These are phyloP conservation scores for Acanthacorydalis orientalis DNA, from an alignment of 2,888 invertebrate species.

Conservation along the genomic window DNA sequence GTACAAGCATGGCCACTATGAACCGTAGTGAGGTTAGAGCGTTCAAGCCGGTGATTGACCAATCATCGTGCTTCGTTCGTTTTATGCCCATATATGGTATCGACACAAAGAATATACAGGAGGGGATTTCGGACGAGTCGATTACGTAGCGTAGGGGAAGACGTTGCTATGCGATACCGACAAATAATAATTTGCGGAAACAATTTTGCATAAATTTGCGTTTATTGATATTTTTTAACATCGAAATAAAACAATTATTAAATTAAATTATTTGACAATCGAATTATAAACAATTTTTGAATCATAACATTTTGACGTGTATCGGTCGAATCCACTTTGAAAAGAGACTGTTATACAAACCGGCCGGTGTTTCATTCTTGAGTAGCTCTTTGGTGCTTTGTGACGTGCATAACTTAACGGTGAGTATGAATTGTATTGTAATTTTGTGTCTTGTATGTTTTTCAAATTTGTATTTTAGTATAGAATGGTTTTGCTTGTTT, in stretches of 20 bases:
- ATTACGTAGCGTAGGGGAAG: neutral
- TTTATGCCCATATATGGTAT: slow-evolving; percentile 74
- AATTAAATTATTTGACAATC: slow-evolving; percentile 9
- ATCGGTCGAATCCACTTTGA: slow-evolving; percentile 14
- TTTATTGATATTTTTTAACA: slow-evolving; percentile 3
- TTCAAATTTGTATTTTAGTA: no score
- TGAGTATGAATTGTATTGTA: slow-evolving; percentile 14
- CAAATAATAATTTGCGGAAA: slow-evolving; percentile 2
- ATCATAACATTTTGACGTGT: slow-evolving; percentile 10
- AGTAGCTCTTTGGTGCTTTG: slow-evolving; percentile 22
- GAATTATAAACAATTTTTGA: slow-evolving; percentile 2
- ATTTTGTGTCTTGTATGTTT: no score
- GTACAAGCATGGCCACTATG: slow-evolving; percentile 1
- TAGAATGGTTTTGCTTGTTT: no score
- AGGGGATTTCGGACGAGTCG: slow-evolving; percentile 19
- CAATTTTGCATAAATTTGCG: slow-evolving; percentile 5
- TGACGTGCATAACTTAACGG: slow-evolving; percentile 24
- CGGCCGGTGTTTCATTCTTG: slow-evolving; percentile 24
- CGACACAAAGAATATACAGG: slow-evolving; percentile 41
- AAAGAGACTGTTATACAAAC: slow-evolving; percentile 18
- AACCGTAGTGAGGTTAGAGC: slow-evolving; percentile 6
- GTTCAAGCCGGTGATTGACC: slow-evolving; percentile 26
- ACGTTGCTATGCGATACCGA: neutral
- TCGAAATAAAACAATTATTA: slow-evolving; percentile 8
- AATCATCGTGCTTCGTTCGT: slow-evolving; percentile 47